Evolutionary conservation across 1,140 invertebrate species (phyloP), one percentile per base, ranked within the genome.

Genomic region (Drosophila parvula): DNA sequence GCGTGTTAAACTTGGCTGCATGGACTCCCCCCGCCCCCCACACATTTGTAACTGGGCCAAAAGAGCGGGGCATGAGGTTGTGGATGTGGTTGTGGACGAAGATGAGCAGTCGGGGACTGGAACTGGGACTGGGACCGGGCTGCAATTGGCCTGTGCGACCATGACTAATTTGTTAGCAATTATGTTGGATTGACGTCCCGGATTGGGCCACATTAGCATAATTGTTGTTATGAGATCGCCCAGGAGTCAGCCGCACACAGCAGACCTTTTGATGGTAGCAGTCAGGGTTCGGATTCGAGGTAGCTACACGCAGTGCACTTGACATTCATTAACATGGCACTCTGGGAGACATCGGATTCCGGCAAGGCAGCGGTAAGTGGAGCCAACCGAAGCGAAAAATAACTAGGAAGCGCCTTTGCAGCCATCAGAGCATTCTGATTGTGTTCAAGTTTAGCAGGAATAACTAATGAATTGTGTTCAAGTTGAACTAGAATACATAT

Each of bases 131-230:
- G 73, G 47, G 59, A 32, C 38, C 51, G 30, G 51, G 61, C 30
- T 50, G 50, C 62, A 57, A 50, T 53, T 68, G 77, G 53, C 71
- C 79, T 81, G 60, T 78, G 68, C 68, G 81, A 85, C 78, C 81
- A 85, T 85, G 81, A 85, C 81, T 85, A 85, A 85, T 85, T 85
- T 85, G 81, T 85, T 81, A 81, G 81, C 81, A 85, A 85, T 85
- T 85, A 85, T 85, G 81, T 78, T 71, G 81, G 81, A 85, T 85
- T 80, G 81, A 81, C 81, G 63, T 80, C 67, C 57, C 78, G 78
- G 78, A 81, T 71, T 81, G 81, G 81, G 78, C 78, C 41, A 81
- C 81, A 85, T 85, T 85, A 85, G 74, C 81, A 85, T 85, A 85
- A 85, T 85, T 85, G 81, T 85, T 85, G 81, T 81, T 85, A 81